These are phyloP conservation scores for Sialia sialis DNA, from an alignment of 2,113 vertebrate genomes.

Conservation along the genomic window DNA sequence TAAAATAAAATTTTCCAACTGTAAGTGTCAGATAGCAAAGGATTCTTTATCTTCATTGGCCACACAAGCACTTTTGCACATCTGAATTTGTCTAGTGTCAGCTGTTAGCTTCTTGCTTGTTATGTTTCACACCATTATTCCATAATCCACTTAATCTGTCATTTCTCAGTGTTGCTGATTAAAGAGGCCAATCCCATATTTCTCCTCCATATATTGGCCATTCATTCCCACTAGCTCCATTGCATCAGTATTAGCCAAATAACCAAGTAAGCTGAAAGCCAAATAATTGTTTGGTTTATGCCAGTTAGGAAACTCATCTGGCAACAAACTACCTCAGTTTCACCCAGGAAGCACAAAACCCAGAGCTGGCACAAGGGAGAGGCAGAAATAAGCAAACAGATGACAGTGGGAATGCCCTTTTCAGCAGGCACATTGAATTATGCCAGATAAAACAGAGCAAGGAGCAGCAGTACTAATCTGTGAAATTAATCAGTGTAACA, in stretches of 20 bases:
- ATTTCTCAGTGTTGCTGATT: constrained; percentile 1
- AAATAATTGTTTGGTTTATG: background rate
- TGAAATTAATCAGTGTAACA: background rate
- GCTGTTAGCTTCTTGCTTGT: background rate
- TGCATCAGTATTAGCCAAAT: background rate
- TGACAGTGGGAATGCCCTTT: background rate
- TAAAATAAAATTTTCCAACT: constrained; percentile 38
- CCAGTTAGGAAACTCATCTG: background rate
- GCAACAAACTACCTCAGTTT: background rate
- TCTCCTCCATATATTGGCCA: background rate
- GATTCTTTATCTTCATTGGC: constrained; percentile 28
- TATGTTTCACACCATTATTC: constrained; percentile 19
- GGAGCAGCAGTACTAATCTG: background rate
- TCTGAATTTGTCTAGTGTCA: constrained; percentile 31
- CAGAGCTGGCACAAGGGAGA: background rate
- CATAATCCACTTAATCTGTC: constrained; percentile 43
- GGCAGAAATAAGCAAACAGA: background rate
- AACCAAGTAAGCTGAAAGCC: background rate
- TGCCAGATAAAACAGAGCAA: background rate
- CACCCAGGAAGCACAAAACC: background rate
- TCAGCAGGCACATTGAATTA: background rate
- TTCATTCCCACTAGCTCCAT: background rate
- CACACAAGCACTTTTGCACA: background rate
- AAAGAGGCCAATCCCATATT: background rate
- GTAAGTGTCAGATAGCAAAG: constrained; percentile 25